Conservation (phyloP, 1,140 invertebrate species). For the Drosophila sechellia region DNA sequence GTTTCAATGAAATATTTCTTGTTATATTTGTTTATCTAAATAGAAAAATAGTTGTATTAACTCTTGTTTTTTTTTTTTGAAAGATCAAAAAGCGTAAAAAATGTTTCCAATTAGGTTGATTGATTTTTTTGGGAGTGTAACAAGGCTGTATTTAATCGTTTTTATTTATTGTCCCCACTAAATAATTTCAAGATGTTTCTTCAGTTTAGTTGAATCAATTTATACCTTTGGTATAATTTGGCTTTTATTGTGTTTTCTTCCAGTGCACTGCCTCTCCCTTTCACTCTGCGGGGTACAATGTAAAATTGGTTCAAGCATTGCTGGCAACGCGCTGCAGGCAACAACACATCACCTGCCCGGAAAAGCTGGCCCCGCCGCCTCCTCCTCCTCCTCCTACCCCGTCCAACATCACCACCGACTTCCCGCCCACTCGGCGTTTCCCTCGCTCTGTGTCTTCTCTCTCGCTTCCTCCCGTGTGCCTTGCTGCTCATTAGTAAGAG, state of each 20-base stretch:
- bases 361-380: conserved; percentile 7
- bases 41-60: no score
- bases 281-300: conserved; percentile 53
- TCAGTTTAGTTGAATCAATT: no score
- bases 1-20: neutral
- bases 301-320: conserved; percentile 79
- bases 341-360: conserved; percentile 62
- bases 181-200: no score
- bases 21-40: no score
- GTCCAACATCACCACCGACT: neutral
- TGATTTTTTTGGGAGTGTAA: no score
- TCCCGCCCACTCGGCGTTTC: conserved; percentile 7
- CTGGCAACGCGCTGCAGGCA: conserved; percentile 60
- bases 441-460: neutral
- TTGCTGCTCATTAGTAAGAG: conserved; percentile 78
- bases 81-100: no score
- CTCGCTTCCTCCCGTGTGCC: conserved; percentile 3
- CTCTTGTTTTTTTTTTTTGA: no score
- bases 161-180: no score
- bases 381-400: neutral
- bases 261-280: conserved; percentile 8
- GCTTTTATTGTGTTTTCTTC: neutral
- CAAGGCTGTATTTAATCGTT: no score
- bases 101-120: no score
- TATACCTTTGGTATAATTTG: no score